Evolutionary conservation across 2,888 invertebrate genomes (phyloP).

Genomic region (Boloria euphrosyne): DNA sequence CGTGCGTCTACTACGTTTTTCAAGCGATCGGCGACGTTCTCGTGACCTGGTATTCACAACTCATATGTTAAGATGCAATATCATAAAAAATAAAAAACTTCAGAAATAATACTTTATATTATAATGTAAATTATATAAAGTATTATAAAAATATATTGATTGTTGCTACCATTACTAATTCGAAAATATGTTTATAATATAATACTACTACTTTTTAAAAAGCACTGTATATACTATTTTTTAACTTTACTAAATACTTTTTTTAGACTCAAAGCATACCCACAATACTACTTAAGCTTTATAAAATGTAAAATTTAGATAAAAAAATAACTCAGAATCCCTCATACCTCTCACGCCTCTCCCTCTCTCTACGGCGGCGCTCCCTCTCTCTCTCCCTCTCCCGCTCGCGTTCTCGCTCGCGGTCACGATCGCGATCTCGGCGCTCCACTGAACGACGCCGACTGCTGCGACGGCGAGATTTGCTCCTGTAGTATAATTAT

Average conservation of each 20-base stretch:
- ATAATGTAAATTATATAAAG: background rate
- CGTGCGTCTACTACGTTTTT: conserved; percentile 71
- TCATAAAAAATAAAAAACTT: background rate
- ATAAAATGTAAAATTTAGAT: no score
- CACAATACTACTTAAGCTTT: no score
- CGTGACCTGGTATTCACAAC: conserved; percentile 64
- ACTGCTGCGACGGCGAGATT: conserved; percentile 72
- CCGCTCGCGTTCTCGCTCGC: conserved; percentile 65
- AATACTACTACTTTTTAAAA: no score
- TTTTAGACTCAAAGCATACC: background rate
- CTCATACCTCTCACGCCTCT: conserved; percentile 63
- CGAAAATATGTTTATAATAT: no score
- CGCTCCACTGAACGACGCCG: conserved; percentile 74
- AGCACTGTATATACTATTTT: no score
- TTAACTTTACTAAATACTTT: no score
- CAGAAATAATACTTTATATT: background rate
- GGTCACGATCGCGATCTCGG: conserved; percentile 63
- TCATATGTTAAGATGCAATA: conserved; percentile 20
- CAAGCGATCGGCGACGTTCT: conserved; percentile 78
- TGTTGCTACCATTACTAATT: background rate
- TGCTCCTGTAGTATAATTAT: conserved; percentile 54
- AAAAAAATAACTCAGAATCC: background rate
- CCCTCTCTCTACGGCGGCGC: conserved; percentile 53
- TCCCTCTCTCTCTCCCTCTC: conserved; percentile 60
- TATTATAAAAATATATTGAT: background rate